These are phyloP conservation scores for Aspiorhynchus laticeps DNA, from an alignment of 2,113 vertebrate species.

Conservation along the genomic window DNA sequence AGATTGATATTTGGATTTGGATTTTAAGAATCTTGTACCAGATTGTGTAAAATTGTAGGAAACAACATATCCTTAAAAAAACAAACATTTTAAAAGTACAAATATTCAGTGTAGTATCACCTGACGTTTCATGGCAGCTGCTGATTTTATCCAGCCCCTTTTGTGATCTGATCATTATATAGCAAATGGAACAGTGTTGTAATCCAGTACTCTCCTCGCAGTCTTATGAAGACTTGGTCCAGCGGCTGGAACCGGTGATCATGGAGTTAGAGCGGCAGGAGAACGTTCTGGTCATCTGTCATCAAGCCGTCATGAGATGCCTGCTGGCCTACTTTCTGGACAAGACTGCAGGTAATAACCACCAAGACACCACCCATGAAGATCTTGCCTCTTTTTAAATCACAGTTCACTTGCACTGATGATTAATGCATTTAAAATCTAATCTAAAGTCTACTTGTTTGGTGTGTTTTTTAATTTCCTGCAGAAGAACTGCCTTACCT, in stretches of 20 bases:
- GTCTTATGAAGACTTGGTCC: constrained; percentile 98
- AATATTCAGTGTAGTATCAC: background rate
- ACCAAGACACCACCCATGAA: background rate
- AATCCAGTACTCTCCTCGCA: constrained; percentile 54
- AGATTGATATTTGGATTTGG: background rate
- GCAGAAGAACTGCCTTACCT: constrained; percentile 95
- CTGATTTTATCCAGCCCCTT: background rate
- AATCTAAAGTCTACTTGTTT: background rate
- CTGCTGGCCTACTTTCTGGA: constrained; percentile 96
- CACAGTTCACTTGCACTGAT: background rate
- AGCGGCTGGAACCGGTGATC: constrained; percentile 95
- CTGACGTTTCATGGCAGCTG: background rate
- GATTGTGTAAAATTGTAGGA: background rate
- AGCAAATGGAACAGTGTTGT: background rate
- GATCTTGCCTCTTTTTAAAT: background rate
- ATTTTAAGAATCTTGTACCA: background rate
- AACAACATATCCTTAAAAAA: background rate
- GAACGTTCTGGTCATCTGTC: constrained; percentile 96
- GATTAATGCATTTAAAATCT: background rate
- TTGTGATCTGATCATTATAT: background rate
- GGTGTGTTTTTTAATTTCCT: constrained; percentile 21
- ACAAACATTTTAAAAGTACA: background rate
- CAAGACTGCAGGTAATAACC: constrained; percentile 86
- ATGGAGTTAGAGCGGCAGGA: constrained; percentile 99
- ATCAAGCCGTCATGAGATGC: constrained; percentile 98